Conservation (phyloP, 2,888 invertebrate genomes). For the Lasiommata megera region DNA sequence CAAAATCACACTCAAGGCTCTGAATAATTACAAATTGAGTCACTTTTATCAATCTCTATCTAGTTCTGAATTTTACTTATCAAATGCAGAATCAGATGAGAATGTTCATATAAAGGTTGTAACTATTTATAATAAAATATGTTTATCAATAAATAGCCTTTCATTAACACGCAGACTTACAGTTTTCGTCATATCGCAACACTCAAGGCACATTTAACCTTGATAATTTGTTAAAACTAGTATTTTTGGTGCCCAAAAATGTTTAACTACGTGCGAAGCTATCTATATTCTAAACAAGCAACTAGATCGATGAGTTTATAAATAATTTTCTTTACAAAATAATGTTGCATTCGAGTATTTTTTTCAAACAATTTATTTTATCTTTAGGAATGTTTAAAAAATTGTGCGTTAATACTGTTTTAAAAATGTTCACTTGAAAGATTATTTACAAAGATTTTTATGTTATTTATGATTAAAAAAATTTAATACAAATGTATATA, state of each 20-base stretch:
- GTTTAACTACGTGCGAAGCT: constrained; percentile 21
- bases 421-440: not conserved
- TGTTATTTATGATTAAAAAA: not conserved
- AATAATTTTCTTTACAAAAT: not conserved
- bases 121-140: not conserved
- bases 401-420: constrained; percentile 27
- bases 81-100: not conserved
- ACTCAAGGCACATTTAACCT: constrained; percentile 34
- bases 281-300: not conserved
- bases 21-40: no score
- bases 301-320: not conserved
- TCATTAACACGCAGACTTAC: not conserved
- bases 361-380: not conserved
- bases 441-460: not conserved
- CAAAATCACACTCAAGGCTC: not conserved
- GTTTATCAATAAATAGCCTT: not conserved
- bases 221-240: constrained; percentile 7
- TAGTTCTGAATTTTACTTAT: not conserved
- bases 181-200: constrained; percentile 12
- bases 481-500: not conserved
- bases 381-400: constrained; percentile 18
- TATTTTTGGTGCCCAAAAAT: constrained; percentile 14
- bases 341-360: constrained; percentile 4
- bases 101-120: not conserved
- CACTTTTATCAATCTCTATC: not conserved